Percentiles rank a stretch among this genome's conserved stretches.
These are phyloP conservation scores for Spea multiplicata DNA, from an alignment of 2,113 vertebrate species.

Conservation along the genomic window DNA sequence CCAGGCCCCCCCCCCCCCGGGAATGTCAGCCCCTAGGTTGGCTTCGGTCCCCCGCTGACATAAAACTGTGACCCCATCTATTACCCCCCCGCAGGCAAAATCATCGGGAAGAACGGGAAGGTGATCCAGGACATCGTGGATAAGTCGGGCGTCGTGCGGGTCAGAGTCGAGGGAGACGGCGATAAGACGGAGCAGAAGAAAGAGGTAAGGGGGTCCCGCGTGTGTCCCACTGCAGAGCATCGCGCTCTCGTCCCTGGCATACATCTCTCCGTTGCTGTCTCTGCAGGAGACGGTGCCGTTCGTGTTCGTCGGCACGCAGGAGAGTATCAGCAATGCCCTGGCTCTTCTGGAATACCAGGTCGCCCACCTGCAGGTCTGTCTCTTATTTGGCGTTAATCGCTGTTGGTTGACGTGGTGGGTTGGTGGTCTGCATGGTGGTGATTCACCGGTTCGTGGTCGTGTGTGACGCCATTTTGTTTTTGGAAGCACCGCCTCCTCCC, in stretches of 20 bases:
- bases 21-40: neutral
- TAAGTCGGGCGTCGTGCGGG: conserved; percentile 88
- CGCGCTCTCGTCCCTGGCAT: neutral
- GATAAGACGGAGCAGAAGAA: conserved; percentile 87
- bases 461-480: too few species aligned
- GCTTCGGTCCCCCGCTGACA: too few species aligned
- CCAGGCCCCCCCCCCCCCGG: neutral
- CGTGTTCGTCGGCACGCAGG: conserved; percentile 88
- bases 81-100: conserved; percentile 71
- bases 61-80: neutral
- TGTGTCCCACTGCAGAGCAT: conserved; percentile 49
- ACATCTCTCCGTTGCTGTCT: neutral
- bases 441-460: too few species aligned
- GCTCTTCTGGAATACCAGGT: conserved; percentile 89
- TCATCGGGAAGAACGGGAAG: conserved; percentile 91
- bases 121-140: conserved; percentile 94
- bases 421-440: too few species aligned
- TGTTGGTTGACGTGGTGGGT: too few species aligned
- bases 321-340: conserved; percentile 90
- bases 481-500: too few species aligned
- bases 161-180: conserved; percentile 87
- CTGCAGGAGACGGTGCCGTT: conserved; percentile 87
- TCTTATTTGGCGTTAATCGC: neutral
- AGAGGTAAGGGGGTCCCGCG: conserved; percentile 72
- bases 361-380: conserved; percentile 82